These are phyloP conservation scores for Cyprinodon diabolis DNA, from an alignment of 2,797 vertebrate genomes.

Conservation along the genomic window DNA sequence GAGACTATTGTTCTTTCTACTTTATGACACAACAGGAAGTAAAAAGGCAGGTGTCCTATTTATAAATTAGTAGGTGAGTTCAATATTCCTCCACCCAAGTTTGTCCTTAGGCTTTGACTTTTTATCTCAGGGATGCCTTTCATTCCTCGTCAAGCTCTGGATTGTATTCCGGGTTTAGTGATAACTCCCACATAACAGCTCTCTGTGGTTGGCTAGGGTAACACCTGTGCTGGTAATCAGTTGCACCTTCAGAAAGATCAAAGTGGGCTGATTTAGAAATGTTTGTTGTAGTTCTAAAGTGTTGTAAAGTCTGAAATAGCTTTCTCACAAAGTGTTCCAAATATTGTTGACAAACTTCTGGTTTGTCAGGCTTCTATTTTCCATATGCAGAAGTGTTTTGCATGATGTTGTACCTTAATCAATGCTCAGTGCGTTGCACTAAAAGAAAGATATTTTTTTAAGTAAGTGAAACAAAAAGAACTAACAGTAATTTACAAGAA, in stretches of 20 bases:
- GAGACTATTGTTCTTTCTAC: not conserved
- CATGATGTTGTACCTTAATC: not conserved
- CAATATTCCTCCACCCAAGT: constrained; percentile 7
- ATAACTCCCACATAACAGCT: constrained; percentile 7
- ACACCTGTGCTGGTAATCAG: constrained; percentile 16
- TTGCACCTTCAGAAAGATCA: constrained; percentile 6
- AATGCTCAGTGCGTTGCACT: not conserved
- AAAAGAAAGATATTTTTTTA: not conserved
- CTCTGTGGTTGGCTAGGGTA: constrained; percentile 8
- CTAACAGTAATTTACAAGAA: not conserved
- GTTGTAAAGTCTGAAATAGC: not conserved
- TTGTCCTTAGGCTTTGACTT: not conserved
- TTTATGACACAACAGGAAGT: not conserved
- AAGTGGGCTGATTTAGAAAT: constrained; percentile 9
- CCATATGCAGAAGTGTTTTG: not conserved
- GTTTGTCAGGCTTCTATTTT: constrained; percentile 1
- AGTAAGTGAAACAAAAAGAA: not conserved
- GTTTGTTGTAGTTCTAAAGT: not conserved
- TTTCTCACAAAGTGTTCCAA: not conserved
- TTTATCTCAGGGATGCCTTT: constrained; percentile 42
- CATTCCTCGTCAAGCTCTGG: constrained; percentile 38
- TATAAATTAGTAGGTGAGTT: not conserved
- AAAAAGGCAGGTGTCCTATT: not conserved
- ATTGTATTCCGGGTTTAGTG: constrained; percentile 2
- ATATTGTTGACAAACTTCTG: not conserved